Conservation (phyloP, 2,797 vertebrate genomes). For the Zalophus californianus region DNA sequence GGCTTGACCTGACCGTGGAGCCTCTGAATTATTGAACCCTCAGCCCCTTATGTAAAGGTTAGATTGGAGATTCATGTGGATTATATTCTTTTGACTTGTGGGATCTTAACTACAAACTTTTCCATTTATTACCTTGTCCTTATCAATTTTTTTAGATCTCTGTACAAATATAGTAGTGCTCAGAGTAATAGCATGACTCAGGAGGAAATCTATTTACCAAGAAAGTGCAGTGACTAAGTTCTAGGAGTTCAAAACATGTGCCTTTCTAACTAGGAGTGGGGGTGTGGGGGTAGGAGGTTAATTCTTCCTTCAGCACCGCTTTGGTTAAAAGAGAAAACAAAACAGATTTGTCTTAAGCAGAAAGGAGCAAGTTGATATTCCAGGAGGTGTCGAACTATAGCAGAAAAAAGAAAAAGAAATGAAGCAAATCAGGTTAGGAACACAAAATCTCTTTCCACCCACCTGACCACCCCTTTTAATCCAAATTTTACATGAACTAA, state of each 20-base stretch:
- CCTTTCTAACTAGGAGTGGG: constrained; percentile 55
- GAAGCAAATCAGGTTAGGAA: constrained; percentile 57
- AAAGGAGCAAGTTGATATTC: constrained; percentile 58
- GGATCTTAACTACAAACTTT: constrained; percentile 23
- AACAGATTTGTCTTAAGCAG: constrained; percentile 48
- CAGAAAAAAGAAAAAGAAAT: neutral
- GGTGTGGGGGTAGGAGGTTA: constrained; percentile 35
- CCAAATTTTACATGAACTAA: constrained; percentile 57
- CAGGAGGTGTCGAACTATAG: neutral
- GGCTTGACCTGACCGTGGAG: neutral
- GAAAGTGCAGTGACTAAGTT: constrained; percentile 77
- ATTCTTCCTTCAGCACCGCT: constrained; percentile 65
- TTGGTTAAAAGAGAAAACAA: constrained; percentile 63
- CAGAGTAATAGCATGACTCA: constrained; percentile 70
- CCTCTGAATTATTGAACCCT: constrained; percentile 1
- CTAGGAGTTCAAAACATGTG: constrained; percentile 72
- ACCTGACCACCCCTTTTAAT: constrained; percentile 61
- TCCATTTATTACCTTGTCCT: constrained; percentile 71
- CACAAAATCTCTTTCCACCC: constrained; percentile 69
- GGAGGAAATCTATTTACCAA: constrained; percentile 82
- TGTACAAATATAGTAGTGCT: constrained; percentile 82
- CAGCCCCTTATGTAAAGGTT: neutral
- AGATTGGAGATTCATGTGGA: neutral
- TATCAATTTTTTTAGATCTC: constrained; percentile 79
- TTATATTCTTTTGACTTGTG: constrained; percentile 62